Percentiles rank a stretch among this genome's conserved stretches.
These are phyloP conservation scores for Chaetophractus vellerosus DNA, from an alignment of 2,797 vertebrate species.

Conservation along the genomic window DNA sequence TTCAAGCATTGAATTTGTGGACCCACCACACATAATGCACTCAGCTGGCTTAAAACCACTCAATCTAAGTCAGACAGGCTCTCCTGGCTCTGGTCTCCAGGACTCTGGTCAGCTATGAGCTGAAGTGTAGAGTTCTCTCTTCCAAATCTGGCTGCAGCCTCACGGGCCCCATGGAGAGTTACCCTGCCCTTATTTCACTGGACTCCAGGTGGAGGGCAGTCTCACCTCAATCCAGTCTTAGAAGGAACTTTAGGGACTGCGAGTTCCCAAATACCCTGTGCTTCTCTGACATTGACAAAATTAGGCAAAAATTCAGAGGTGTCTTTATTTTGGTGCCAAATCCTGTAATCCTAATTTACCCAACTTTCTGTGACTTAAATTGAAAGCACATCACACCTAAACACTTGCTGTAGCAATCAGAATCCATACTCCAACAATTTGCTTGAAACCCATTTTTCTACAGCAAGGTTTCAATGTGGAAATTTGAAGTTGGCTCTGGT, in stretches of 20 bases:
- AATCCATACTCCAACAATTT: background rate
- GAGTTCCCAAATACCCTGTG: background rate
- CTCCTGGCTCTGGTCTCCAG: background rate
- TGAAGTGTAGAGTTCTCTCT: background rate
- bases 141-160: background rate
- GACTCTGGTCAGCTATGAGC: background rate
- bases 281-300: background rate
- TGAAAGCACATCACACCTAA: background rate
- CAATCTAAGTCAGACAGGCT: background rate
- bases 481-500: conserved; percentile 7
- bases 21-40: background rate
- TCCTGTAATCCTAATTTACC: background rate
- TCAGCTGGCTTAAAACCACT: background rate
- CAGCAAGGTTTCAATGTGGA: background rate
- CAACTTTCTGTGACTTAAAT: background rate
- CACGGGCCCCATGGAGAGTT: background rate
- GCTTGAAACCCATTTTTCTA: conserved; percentile 53
- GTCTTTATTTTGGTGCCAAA: conserved; percentile 16
- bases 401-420: background rate
- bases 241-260: background rate
- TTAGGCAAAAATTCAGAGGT: background rate
- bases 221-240: background rate
- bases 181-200: background rate
- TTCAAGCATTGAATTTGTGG: background rate
- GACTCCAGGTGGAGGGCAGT: background rate